phyloP scores from a whole-genome alignment of 2,113 vertebrate species.

The Phycodurus eques region DNA sequence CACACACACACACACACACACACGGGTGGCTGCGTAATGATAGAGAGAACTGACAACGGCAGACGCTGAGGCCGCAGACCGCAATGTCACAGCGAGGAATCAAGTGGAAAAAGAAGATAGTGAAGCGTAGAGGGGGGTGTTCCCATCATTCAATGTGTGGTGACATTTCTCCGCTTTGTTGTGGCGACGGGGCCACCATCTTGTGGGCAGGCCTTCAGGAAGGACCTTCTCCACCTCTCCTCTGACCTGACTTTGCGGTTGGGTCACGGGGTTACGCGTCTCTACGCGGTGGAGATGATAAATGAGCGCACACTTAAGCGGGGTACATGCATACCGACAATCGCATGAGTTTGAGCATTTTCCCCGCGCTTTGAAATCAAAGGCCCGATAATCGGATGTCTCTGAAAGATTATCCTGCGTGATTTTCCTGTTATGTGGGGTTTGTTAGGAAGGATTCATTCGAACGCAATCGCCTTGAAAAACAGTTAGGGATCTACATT shows the following conservation, averaged over 20 bases:
- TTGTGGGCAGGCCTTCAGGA: slow-evolving; percentile 23
- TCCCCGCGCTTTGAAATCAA: too few relatives aligned
- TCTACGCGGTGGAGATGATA: slow-evolving; percentile 20
- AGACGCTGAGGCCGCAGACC: slow-evolving; percentile 47
- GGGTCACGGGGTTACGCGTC: slow-evolving; percentile 31
- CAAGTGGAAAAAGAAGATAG: neutral
- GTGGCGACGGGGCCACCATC: slow-evolving; percentile 42
- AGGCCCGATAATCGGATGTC: neutral
- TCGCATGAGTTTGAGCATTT: too few relatives aligned
- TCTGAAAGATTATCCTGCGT: neutral
- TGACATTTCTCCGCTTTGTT: slow-evolving; percentile 47
- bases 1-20: neutral
- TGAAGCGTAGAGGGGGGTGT: slow-evolving; percentile 32
- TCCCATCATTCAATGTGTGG: slow-evolving; percentile 16
- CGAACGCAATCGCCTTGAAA: too few relatives aligned
- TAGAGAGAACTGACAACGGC: slow-evolving; percentile 60
- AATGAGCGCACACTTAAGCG: slow-evolving; percentile 3
- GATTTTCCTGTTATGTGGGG: neutral
- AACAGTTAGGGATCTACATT: too few relatives aligned
- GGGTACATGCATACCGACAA: too few relatives aligned
- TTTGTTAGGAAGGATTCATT: neutral
- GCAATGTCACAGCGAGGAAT: slow-evolving; percentile 52
- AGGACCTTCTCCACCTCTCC: slow-evolving; percentile 37
- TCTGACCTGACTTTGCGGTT: slow-evolving; percentile 36
- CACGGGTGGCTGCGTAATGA: slow-evolving; percentile 67